phyloP scores from a whole-genome alignment of 2,888 invertebrate species.

The Cheilosia pagana region DNA sequence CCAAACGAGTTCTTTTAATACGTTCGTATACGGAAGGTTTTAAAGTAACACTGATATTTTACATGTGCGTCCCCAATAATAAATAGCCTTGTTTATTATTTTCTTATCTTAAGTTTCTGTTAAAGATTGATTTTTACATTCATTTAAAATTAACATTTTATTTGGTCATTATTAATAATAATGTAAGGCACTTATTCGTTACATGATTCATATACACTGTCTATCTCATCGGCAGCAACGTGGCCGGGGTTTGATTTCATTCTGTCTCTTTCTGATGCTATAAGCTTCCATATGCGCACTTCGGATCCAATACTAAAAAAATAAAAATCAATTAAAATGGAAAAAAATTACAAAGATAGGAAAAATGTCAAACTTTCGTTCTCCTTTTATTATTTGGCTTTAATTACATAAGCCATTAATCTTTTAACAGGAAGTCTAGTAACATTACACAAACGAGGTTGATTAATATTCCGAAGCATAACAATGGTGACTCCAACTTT shows the following conservation, averaged over 20 bases:
- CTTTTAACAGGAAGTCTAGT: too few relatives aligned
- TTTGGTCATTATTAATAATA: conserved; percentile 1
- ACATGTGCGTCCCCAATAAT: too few relatives aligned
- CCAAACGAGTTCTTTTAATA: too few relatives aligned
- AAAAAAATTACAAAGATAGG: too few relatives aligned
- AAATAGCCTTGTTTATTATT: not conserved
- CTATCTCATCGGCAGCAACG: conserved; percentile 55
- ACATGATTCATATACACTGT: conserved; percentile 82
- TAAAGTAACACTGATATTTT: too few relatives aligned
- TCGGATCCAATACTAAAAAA: conserved; percentile 90
- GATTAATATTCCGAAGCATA: too few relatives aligned
- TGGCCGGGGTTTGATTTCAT: conserved; percentile 38
- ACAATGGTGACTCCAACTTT: too few relatives aligned
- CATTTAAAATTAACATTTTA: not conserved
- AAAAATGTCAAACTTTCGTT: too few relatives aligned
- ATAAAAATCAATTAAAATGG: not conserved
- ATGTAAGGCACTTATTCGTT: conserved; percentile 78
- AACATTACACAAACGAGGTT: too few relatives aligned
- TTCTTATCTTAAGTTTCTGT: not conserved
- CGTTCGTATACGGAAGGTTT: too few relatives aligned
- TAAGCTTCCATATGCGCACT: conserved; percentile 93
- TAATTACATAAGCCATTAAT: too few relatives aligned
- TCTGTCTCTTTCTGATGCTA: conserved; percentile 83
- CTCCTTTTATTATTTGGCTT: too few relatives aligned
- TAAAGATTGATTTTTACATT: conserved; percentile 11